Conservation (phyloP, 2,888 invertebrate species). For the Pyrrhosoma nymphula region DNA sequence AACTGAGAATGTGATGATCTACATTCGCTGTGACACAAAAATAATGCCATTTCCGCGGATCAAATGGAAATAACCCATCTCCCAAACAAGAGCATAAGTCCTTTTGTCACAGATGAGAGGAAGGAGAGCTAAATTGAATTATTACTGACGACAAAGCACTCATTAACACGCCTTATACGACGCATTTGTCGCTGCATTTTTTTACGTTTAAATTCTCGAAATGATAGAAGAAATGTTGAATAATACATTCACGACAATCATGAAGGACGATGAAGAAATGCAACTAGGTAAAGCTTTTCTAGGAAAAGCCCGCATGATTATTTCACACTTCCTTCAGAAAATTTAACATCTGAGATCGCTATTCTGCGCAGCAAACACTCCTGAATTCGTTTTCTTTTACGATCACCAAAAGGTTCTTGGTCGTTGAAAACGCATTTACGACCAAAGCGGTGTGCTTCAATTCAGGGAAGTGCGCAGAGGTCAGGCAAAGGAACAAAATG, state of each 20-base stretch:
- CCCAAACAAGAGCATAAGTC: neutral
- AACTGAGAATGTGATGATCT: neutral
- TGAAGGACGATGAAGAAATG: neutral
- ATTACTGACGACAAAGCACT: neutral
- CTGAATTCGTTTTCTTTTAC: neutral
- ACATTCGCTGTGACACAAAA: neutral
- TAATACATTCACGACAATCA: neutral
- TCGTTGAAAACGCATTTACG: neutral
- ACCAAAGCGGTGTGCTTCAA: neutral
- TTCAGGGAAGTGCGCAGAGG: neutral
- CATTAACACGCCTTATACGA: neutral
- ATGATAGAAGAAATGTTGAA: neutral
- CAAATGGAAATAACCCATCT: too few relatives aligned
- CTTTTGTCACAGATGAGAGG: neutral
- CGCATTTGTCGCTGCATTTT: neutral
- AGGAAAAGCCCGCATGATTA: neutral
- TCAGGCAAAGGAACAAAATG: neutral
- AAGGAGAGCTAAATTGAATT: neutral
- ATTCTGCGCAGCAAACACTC: neutral
- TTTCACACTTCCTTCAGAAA: neutral
- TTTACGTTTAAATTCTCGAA: neutral
- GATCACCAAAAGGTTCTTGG: neutral
- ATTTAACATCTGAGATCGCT: neutral
- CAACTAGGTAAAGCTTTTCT: neutral
- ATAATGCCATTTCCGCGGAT: neutral